Conservation (phyloP, 2,888 invertebrate genomes). For the Dermolepida albohirtum region DNA sequence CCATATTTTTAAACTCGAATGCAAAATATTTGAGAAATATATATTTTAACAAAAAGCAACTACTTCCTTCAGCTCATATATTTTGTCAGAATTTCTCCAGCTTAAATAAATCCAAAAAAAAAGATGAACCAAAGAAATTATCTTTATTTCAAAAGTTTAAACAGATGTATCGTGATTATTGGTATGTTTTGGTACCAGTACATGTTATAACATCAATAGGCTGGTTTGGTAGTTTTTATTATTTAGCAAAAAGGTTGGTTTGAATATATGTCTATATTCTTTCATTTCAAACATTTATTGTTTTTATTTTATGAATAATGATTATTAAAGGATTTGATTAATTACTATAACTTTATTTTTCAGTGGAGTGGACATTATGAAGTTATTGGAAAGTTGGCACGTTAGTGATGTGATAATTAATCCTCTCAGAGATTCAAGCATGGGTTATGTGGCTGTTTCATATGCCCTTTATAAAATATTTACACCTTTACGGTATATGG, state of each 20-base stretch:
- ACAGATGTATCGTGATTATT: constrained; percentile 93
- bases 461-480: constrained; percentile 94
- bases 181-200: constrained; percentile 96
- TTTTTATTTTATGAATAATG: background rate
- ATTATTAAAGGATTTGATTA: constrained; percentile 17
- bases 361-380: constrained; percentile 93
- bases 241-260: constrained; percentile 83
- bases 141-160: constrained; percentile 86
- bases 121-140: constrained; percentile 63
- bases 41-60: constrained; percentile 14
- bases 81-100: constrained; percentile 7
- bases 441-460: constrained; percentile 90
- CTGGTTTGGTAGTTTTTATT: constrained; percentile 92
- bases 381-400: constrained; percentile 80
- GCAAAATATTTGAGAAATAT: constrained; percentile 6
- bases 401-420: constrained; percentile 83
- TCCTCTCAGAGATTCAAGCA: constrained; percentile 80
- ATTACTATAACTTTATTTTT: constrained; percentile 55
- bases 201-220: constrained; percentile 88
- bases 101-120: constrained; percentile 22
- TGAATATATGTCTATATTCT: background rate
- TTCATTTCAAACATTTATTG: background rate
- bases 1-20: constrained; percentile 4
- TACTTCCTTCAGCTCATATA: constrained; percentile 17
- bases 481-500: constrained; percentile 91